These are phyloP conservation scores for Myotis pilosus DNA, from an alignment of 2,797 vertebrate genomes.

Conservation along the genomic window DNA sequence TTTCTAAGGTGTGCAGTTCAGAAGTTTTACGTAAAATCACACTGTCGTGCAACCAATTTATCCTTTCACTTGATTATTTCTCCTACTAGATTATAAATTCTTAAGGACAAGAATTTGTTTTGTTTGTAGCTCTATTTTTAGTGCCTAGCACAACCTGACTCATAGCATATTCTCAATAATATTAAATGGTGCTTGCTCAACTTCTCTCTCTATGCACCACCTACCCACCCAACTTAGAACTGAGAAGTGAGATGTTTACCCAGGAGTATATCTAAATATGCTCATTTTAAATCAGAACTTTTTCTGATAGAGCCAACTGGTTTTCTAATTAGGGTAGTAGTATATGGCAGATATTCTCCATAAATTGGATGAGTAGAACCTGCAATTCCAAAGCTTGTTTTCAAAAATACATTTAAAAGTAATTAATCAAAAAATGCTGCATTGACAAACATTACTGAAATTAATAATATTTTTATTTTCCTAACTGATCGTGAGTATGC, in stretches of 20 bases:
- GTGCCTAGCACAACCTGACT: background rate
- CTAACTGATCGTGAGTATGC: background rate
- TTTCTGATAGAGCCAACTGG: background rate
- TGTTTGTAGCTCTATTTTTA: background rate
- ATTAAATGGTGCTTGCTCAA: background rate
- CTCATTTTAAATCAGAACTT: constrained; percentile 1
- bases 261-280: background rate
- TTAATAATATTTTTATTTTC: constrained; percentile 24
- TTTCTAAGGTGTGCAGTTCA: background rate
- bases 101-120: background rate
- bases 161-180: background rate
- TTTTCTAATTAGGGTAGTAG: background rate
- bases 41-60: background rate
- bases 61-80: background rate
- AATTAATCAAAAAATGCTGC: background rate
- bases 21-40: background rate
- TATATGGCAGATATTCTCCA: background rate
- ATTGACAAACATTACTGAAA: background rate
- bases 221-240: background rate
- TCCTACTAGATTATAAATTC: background rate
- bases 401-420: constrained; percentile 22
- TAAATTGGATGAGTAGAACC: background rate
- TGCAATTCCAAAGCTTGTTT: background rate
- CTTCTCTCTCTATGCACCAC: background rate
- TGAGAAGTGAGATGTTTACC: background rate